These are phyloP conservation scores for Pyralis farinalis DNA, from an alignment of 2,888 invertebrate genomes.

Conservation along the genomic window DNA sequence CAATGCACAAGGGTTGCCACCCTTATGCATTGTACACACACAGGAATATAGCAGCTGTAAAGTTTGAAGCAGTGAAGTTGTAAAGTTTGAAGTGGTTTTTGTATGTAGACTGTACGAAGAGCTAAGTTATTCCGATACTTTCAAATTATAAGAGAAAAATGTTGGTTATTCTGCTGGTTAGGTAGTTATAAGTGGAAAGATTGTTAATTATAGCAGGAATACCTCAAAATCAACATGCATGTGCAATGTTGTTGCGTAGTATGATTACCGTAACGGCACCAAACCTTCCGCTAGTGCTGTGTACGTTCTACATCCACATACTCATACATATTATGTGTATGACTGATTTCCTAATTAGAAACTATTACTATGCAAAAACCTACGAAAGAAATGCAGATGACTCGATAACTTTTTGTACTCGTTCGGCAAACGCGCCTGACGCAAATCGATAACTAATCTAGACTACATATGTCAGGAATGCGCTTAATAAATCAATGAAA, in stretches of 20 bases:
- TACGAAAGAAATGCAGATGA: conserved; percentile 19
- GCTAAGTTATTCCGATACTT: too few relatives aligned
- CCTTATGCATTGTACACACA: too few relatives aligned
- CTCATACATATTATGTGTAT: conserved; percentile 30
- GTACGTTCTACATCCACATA: conserved; percentile 17
- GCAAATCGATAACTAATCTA: conserved; percentile 3
- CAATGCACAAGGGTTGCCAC: too few relatives aligned
- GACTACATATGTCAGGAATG: too few relatives aligned
- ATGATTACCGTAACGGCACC: conserved; percentile 27
- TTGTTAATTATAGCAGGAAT: conserved; percentile 21
- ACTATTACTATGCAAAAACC: conserved; percentile 37
- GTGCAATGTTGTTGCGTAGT: conserved; percentile 14
- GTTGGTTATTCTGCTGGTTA: background rate
- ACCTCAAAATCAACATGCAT: conserved; percentile 26
- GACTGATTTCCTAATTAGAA: conserved; percentile 38
- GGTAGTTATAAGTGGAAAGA: background rate
- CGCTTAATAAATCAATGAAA: too few relatives aligned
- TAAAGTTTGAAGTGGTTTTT: too few relatives aligned
- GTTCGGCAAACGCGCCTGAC: conserved; percentile 8
- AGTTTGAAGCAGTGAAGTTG: too few relatives aligned
- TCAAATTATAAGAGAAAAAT: background rate
- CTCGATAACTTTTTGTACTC: conserved; percentile 15
- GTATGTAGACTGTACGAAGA: too few relatives aligned
- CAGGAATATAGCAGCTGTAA: too few relatives aligned
- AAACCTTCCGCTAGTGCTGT: conserved; percentile 31